A percentile compares a stretch with the other conserved stretches of the same genome.
These are phyloP conservation scores for Magallana angulata DNA, from an alignment of 1,140 invertebrate species.

Conservation along the genomic window DNA sequence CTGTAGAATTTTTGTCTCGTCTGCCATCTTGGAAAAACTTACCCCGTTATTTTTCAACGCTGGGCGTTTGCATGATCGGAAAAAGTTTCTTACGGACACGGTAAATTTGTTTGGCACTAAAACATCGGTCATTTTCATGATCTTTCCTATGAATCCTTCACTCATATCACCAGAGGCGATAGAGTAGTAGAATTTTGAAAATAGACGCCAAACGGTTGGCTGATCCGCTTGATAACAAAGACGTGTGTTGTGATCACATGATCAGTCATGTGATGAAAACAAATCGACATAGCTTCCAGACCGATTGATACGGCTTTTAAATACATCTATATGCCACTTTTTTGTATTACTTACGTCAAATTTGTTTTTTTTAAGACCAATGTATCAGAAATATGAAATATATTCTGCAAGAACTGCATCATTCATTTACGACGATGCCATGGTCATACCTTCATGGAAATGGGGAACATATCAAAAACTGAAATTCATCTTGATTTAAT, in stretches of 20 bases:
- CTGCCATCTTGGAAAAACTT: constrained; percentile 45
- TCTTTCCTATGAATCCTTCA: background rate
- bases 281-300: background rate
- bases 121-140: constrained; percentile 45
- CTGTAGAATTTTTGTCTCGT: background rate
- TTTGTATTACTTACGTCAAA: too few relatives aligned
- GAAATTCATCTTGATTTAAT: too few relatives aligned
- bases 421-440: too few relatives aligned
- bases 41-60: constrained; percentile 36
- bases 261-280: constrained; percentile 53
- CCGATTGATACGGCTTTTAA: too few relatives aligned
- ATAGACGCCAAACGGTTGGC: constrained; percentile 14
- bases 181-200: constrained; percentile 23
- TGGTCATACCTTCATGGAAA: too few relatives aligned
- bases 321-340: too few relatives aligned
- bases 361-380: too few relatives aligned
- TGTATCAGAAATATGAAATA: too few relatives aligned
- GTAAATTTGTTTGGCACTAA: constrained; percentile 41
- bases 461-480: too few relatives aligned
- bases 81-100: constrained; percentile 28
- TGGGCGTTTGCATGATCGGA: constrained; percentile 32
- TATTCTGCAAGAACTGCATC: too few relatives aligned
- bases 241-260: constrained; percentile 49
- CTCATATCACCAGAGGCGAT: constrained; percentile 32
- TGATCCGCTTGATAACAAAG: constrained; percentile 45